Base-by-base conservation (phyloP, 2,888 invertebrate species). In the Carpatolechia fugitivella region DNA sequence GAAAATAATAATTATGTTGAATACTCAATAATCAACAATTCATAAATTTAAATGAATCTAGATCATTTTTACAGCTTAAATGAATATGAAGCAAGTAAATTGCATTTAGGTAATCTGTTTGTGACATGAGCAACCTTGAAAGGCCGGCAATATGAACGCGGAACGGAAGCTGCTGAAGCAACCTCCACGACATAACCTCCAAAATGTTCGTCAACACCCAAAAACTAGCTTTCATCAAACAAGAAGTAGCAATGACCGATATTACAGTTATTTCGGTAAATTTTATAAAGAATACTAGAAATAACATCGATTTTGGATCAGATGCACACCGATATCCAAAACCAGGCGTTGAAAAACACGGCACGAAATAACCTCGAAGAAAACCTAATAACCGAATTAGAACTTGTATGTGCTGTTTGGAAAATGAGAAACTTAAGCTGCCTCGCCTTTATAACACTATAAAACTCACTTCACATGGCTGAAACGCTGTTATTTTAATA, bases 401-500 rank as follows among this genome's bases (percentile, higher is more conserved):
- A 30, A 47, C 2, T 8, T 16, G 14, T 2, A 14, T 16, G 14
- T 47, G 11, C 1, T 10, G 1, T 3, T 50, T 10, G n/a, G 24
- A 11, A 50, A 38, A 10, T 7, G 11, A 51, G 29, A 16, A 40
- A 40, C n/a, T 14, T 30, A 30, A 10, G 11, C 40, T 29, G 4
- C 14, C 18, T 40, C 11, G 24, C n/a, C 8, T 11, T 24, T 35
- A 4, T 7, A 53, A 31, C 30, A 24, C 5, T 38, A 3, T 11
- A 50, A 58, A 49, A 66, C 59, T 62, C 55, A 61, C 57, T 41
- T 24, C 47, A 53, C 41, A 44, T 49, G 40, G 48, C 40, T 6
- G 8, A 55, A 59, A 60, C 60, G 24, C 35, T 51, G 49, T 53
- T 63, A 67, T 66, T 67, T 65, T 51, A 41, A 57, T n/a, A 24